These are phyloP conservation scores for Spodoptera exigua DNA, from an alignment of 2,888 invertebrate genomes.

Conservation along the genomic window DNA sequence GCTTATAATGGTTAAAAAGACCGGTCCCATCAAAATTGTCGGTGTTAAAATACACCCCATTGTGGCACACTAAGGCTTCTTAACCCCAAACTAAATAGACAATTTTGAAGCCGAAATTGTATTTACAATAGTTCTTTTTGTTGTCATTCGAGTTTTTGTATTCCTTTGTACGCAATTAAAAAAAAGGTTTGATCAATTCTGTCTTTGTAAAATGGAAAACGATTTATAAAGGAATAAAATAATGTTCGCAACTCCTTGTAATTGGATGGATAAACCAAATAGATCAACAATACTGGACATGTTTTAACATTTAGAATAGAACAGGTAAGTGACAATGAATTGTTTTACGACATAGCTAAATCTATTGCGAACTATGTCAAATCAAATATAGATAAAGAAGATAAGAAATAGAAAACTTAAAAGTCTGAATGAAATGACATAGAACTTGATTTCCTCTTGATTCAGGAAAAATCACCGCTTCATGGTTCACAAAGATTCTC, in stretches of 20 bases:
- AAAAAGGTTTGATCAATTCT: slow-evolving; percentile 63
- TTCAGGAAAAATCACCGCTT: too few species aligned
- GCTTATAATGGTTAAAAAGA: slow-evolving; percentile 70
- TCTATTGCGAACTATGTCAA: too few species aligned
- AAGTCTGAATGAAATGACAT: too few species aligned
- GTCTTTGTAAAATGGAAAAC: slow-evolving; percentile 54
- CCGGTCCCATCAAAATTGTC: slow-evolving; percentile 79
- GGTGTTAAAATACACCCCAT: slow-evolving; percentile 86
- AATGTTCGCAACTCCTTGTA: slow-evolving; percentile 43
- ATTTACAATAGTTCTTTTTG: slow-evolving; percentile 79
- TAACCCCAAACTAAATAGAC: slow-evolving; percentile 83
- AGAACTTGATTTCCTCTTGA: too few species aligned
- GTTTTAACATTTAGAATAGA: slow-evolving; percentile 15
- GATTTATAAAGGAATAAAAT: slow-evolving; percentile 43
- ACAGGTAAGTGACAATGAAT: neutral
- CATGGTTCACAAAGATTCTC: too few species aligned
- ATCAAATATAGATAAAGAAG: too few species aligned
- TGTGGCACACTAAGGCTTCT: slow-evolving; percentile 83
- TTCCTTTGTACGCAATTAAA: slow-evolving; percentile 62
- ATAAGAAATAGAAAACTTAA: too few species aligned
- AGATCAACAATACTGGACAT: slow-evolving; percentile 8
- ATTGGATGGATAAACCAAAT: slow-evolving; percentile 29
- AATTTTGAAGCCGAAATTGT: slow-evolving; percentile 84
- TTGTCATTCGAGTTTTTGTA: slow-evolving; percentile 70
- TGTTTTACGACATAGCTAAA: too few species aligned